Evolutionary conservation across 2,113 vertebrate genomes (phyloP).

Genomic region (Ochotona curzoniae): DNA sequence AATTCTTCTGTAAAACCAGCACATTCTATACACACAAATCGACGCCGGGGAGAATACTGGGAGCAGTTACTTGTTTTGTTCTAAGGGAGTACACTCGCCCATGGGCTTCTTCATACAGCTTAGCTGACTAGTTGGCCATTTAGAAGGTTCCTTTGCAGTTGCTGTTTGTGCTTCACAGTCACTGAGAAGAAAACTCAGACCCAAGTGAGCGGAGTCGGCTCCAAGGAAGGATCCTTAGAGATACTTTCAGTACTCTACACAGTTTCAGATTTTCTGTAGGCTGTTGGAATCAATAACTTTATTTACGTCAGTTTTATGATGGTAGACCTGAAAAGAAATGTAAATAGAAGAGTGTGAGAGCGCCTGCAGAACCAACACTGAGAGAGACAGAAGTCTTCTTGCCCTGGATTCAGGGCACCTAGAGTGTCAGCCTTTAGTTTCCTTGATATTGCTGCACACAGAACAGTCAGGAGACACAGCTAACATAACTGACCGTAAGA

Average conservation of each 20-base stretch:
- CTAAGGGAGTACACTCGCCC: slow-evolving; percentile 1
- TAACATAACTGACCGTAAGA: fast-evolving
- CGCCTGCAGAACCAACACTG: fast-evolving
- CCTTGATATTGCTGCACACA: fast-evolving
- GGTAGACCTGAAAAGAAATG: not conserved
- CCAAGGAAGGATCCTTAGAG: not conserved
- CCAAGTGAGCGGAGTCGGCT: not conserved
- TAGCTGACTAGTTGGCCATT: not conserved
- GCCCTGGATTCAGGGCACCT: fast-evolving
- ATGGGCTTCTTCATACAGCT: not conserved
- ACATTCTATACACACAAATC: slow-evolving; percentile 61
- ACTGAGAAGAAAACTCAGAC: not conserved
- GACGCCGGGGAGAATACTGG: slow-evolving; percentile 69
- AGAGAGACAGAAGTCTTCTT: fast-evolving
- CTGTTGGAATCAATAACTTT: not conserved
- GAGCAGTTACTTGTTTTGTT: slow-evolving; percentile 79
- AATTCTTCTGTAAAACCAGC: slow-evolving; percentile 80
- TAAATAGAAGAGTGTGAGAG: not conserved
- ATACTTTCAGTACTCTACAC: not conserved
- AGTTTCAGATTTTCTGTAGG: not conserved
- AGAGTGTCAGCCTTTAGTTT: not conserved
- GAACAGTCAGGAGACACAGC: not conserved
- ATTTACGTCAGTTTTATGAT: not conserved
- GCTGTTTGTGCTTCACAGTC: fast-evolving
- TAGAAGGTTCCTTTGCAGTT: not conserved